Conservation (phyloP, 2,113 vertebrate genomes). For the Alectura lathami region DNA sequence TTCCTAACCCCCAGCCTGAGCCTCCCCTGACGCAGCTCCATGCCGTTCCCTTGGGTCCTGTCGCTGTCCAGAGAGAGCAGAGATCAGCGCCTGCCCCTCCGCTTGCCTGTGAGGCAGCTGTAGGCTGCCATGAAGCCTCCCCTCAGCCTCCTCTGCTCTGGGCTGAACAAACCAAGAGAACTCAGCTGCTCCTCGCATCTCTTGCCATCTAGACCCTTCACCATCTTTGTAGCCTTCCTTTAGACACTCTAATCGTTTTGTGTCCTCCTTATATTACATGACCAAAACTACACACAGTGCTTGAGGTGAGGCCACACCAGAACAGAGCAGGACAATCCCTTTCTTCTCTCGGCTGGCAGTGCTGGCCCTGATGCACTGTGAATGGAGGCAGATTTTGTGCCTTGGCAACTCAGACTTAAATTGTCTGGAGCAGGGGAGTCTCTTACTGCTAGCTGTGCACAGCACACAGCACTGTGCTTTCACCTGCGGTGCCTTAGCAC, state of each 20-base stretch:
- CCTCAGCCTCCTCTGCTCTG: background rate
- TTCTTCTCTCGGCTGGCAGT: no score
- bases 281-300: background rate
- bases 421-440: background rate
- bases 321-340: background rate
- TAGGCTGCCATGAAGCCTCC: background rate
- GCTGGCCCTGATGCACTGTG: no score
- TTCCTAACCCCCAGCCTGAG: background rate
- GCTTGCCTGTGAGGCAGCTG: background rate
- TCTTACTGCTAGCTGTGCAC: background rate
- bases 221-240: background rate
- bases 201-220: background rate
- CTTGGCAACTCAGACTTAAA: no score
- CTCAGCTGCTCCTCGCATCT: background rate
- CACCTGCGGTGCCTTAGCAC: background rate
- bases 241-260: background rate
- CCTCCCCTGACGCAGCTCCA: background rate
- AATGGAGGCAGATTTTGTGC: no score
- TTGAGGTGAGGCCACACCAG: background rate
- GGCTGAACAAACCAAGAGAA: background rate
- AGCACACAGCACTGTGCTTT: background rate
- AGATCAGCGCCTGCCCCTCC: no score
- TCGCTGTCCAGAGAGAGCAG: no score
- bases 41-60: background rate
- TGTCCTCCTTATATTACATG: background rate